Evolutionary conservation across 2,888 invertebrate species (phyloP).

Genomic region (Polyploca ridens): DNA sequence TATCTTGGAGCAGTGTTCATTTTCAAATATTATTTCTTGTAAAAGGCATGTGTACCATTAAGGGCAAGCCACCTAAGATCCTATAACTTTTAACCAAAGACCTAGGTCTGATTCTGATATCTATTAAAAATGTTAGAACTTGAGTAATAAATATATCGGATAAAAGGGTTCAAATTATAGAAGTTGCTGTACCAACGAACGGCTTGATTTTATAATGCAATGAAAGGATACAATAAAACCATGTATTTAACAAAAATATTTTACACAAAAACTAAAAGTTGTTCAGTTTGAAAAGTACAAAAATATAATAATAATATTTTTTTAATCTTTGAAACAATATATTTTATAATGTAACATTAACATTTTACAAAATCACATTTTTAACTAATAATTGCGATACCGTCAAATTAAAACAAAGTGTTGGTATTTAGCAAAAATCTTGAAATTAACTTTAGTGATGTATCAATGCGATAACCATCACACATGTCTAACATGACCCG

Average conservation of each 20-base stretch:
- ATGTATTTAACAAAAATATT: conserved; percentile 53
- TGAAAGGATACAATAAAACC: conserved; percentile 46
- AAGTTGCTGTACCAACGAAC: not conserved
- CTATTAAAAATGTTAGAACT: no score
- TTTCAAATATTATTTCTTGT: no score
- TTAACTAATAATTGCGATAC: conserved; percentile 45
- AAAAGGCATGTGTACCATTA: no score
- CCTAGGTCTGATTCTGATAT: no score
- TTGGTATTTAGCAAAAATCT: not conserved
- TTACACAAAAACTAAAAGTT: conserved; percentile 54
- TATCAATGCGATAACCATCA: not conserved
- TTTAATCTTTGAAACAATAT: conserved; percentile 64
- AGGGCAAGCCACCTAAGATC: no score
- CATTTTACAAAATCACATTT: conserved; percentile 60
- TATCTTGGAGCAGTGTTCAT: no score
- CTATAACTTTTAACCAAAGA: no score
- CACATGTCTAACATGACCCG: not conserved
- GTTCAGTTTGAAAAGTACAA: conserved; percentile 68
- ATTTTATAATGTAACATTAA: conserved; percentile 64
- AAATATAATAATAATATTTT: conserved; percentile 66
- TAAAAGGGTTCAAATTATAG: not conserved
- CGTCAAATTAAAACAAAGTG: conserved; percentile 14
- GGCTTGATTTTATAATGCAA: conserved; percentile 14
- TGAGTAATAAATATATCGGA: no score
- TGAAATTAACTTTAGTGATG: not conserved